Evolutionary conservation across 2,797 vertebrate species (phyloP).

Genomic region (Danio choprae): DNA sequence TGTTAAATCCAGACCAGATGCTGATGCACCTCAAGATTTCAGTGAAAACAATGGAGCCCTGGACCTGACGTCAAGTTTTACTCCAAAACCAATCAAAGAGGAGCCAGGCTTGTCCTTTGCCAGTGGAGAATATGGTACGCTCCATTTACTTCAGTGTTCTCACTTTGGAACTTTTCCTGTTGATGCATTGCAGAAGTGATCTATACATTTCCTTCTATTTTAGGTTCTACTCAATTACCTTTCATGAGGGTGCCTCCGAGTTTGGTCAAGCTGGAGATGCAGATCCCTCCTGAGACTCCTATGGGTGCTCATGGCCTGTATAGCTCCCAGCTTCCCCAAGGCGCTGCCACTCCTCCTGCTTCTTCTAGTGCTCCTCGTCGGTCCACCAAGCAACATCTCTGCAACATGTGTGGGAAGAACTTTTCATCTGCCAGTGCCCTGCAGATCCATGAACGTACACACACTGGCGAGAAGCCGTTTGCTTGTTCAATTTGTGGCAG

Average conservation of each 20-base stretch:
- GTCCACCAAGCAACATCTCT: slow-evolving; percentile 91
- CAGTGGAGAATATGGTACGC: slow-evolving; percentile 85
- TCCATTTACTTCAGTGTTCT: neutral
- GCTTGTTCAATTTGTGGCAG: slow-evolving; percentile 94
- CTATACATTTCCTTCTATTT: neutral
- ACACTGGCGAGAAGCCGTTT: slow-evolving; percentile 97
- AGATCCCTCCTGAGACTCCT: slow-evolving; percentile 82
- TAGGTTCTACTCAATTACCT: slow-evolving; percentile 83
- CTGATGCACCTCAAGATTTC: slow-evolving; percentile 73
- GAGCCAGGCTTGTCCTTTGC: slow-evolving; percentile 82
- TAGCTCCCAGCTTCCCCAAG: slow-evolving; percentile 82
- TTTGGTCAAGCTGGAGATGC: slow-evolving; percentile 91
- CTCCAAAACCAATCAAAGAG: slow-evolving; percentile 84
- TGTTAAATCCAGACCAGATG: slow-evolving; percentile 71
- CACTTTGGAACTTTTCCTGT: neutral
- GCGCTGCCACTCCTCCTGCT: slow-evolving; percentile 76
- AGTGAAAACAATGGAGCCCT: slow-evolving; percentile 85
- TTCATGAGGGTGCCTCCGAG: slow-evolving; percentile 86
- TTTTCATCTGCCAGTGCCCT: slow-evolving; percentile 97
- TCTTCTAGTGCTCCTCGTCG: slow-evolving; percentile 81
- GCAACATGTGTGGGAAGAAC: slow-evolving; percentile 90
- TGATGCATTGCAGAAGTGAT: neutral
- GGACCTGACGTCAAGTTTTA: slow-evolving; percentile 87
- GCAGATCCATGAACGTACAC: slow-evolving; percentile 97
- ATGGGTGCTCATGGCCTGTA: slow-evolving; percentile 76